Percentiles rank a stretch among this genome's conserved stretches.
Evolutionary conservation across 1,140 invertebrate genomes (phyloP).

Genomic region (Drosophila lacteicornis): DNA sequence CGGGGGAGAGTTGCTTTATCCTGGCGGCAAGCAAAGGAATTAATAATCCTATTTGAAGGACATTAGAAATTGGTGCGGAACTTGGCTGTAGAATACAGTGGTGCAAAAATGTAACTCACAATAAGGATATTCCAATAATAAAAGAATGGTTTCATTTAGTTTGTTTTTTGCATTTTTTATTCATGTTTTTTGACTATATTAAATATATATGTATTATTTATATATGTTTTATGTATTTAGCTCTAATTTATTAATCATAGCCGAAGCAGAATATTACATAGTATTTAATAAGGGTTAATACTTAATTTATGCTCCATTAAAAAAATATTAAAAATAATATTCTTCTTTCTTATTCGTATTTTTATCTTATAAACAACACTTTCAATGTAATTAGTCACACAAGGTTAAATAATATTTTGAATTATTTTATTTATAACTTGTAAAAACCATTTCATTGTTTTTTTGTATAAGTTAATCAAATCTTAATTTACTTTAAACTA

Average conservation of each 20-base stretch:
- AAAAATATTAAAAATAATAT: no score
- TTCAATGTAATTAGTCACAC: background rate
- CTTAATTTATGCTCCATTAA: no score
- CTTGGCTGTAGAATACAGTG: constrained; percentile 47
- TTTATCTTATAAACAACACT: no score
- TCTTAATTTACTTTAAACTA: background rate
- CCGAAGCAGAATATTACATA: no score
- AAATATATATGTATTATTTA: no score
- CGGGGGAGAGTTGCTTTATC: background rate
- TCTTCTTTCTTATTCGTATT: no score
- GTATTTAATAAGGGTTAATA: no score
- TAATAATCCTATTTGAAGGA: constrained; percentile 53
- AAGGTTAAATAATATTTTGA: background rate
- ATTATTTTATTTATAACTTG: background rate
- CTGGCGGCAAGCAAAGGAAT: constrained; percentile 33
- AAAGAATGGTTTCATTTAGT: background rate
- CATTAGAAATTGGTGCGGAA: constrained; percentile 65
- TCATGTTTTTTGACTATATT: no score
- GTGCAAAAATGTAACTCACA: background rate
- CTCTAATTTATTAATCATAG: no score
- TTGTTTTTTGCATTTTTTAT: background rate
- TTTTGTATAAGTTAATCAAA: background rate
- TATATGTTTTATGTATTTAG: no score
- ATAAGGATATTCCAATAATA: background rate
- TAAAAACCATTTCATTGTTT: no score